Conservation (phyloP, 2,113 vertebrate genomes). For the Dascyllus trimaculatus region DNA sequence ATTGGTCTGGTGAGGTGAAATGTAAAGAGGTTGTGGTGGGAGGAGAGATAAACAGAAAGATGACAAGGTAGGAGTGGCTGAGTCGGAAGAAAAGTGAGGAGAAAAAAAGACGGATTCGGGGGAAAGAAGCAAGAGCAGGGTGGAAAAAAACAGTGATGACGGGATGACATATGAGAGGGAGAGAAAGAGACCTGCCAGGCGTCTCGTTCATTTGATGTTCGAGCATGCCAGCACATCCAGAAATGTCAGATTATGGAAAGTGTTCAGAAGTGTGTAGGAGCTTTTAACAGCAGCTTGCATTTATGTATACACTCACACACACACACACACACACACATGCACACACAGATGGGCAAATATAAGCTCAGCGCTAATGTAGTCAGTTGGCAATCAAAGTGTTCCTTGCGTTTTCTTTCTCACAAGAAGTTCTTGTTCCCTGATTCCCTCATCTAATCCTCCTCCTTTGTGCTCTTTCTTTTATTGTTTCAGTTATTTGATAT, state of each 20-base stretch:
- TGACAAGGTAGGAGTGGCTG: constrained; percentile 19
- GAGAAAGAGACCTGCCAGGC: constrained; percentile 40
- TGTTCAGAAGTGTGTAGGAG: constrained; percentile 23
- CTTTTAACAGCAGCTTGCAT: constrained; percentile 26
- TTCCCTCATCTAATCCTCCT: constrained; percentile 1
- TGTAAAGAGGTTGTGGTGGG: constrained; percentile 7
- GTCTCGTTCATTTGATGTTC: constrained; percentile 50
- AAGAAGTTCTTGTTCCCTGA: neutral
- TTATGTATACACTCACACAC: constrained; percentile 8
- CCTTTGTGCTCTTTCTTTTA: constrained; percentile 23
- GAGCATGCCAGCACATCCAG: constrained; percentile 48
- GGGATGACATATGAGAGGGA: constrained; percentile 43
- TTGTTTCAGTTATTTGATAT: constrained; percentile 43
- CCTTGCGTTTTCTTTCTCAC: constrained; percentile 5
- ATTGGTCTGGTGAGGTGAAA: constrained; percentile 12
- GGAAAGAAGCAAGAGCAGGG: constrained; percentile 15
- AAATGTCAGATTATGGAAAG: constrained; percentile 54
- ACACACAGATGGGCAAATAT: neutral
- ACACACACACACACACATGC: neutral
- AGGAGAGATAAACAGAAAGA: constrained; percentile 18
- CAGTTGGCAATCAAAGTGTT: constrained; percentile 33
- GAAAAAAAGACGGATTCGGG: constrained; percentile 29
- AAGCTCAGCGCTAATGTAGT: constrained; percentile 30
- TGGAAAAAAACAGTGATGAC: constrained; percentile 15
- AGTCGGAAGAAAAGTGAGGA: constrained; percentile 25